Base-by-base conservation (phyloP, 2,797 vertebrate species). In the Eutrigla gurnardus region DNA sequence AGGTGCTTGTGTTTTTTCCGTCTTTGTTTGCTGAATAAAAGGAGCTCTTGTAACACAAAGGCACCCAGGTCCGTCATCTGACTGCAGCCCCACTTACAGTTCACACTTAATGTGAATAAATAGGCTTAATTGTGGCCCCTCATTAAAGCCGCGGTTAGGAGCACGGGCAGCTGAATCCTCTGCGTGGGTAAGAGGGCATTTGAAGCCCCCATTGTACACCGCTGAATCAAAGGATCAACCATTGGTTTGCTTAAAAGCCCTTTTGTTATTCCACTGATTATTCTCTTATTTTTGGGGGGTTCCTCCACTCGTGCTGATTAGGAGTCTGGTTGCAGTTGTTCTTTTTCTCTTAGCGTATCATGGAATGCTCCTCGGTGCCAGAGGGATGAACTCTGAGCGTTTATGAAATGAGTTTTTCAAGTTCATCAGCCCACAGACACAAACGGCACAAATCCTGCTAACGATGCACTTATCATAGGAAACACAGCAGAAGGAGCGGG, bases 41-140 rank as follows among this genome's bases (percentile, higher is more conserved):
- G 91, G 82, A 53, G 90, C 93, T 92, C 93, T 95, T 91, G 78
- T 92, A 74, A 88, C 86, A 94, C 93, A 95, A 95, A 93, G 85
- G 81, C 84, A 18, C 81, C 84, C 88, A 86, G 91, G 92, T 92
- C 89, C 65, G 86, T 91, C 85, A 79, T 91, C 88, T 91, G 93
- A 92, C 91, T 88, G 87, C 91, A 89, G 91, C 79, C 84, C 89
- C 90, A 90, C 91, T 93, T 91, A 89, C 89, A 87, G 90, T 94
- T 95, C 92, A 93, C 93, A 94, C 93, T 94, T 94, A 92, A 91
- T 86, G 87, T 92, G 92, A 94, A 95, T 94, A 95, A 95, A 94
- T 92, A 86, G 88, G 89, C 91, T 93, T 95, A 95, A 95, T 95
- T 94, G 94, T 90, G 80, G 89, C 80, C 90, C 85, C 94, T 95